Conservation (phyloP, 2,113 vertebrate genomes). For the Leptodactylus fuscus region DNA sequence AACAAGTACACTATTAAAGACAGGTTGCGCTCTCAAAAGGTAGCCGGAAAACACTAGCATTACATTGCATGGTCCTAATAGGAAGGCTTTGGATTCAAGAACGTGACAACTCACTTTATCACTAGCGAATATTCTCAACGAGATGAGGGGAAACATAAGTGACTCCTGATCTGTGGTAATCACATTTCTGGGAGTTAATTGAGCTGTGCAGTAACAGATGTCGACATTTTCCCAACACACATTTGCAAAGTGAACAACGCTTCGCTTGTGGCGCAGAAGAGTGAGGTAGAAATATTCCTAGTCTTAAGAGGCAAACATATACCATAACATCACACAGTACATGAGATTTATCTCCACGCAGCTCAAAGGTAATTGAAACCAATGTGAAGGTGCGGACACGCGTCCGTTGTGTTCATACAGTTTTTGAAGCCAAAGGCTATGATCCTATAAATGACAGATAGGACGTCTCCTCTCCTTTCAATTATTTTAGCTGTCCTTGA, state of each 20-base stretch:
- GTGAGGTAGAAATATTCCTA: background rate
- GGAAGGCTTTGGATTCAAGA: conserved; percentile 8
- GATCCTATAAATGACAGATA: too few relatives aligned
- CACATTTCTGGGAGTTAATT: conserved; percentile 60
- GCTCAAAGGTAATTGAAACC: background rate
- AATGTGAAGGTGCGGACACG: background rate
- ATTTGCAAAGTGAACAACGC: conserved; percentile 45
- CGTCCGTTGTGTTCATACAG: too few relatives aligned
- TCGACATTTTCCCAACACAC: conserved; percentile 20
- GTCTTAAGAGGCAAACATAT: background rate
- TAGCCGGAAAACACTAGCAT: background rate
- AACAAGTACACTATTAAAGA: background rate
- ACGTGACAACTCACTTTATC: conserved; percentile 56
- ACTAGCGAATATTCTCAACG: conserved; percentile 50
- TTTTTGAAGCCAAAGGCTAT: too few relatives aligned
- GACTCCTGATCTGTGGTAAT: conserved; percentile 6
- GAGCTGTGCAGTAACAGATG: conserved; percentile 68
- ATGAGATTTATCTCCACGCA: background rate
- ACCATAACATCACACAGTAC: background rate
- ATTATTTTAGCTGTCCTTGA: too few relatives aligned
- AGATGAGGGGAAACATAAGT: conserved; percentile 5
- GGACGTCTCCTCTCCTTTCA: too few relatives aligned
- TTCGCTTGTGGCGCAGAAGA: conserved; percentile 28
- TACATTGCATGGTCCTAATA: background rate
- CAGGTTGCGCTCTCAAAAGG: background rate